These are phyloP conservation scores for Xiphorhynchus elegans DNA, from an alignment of 2,113 vertebrate genomes.

Conservation along the genomic window DNA sequence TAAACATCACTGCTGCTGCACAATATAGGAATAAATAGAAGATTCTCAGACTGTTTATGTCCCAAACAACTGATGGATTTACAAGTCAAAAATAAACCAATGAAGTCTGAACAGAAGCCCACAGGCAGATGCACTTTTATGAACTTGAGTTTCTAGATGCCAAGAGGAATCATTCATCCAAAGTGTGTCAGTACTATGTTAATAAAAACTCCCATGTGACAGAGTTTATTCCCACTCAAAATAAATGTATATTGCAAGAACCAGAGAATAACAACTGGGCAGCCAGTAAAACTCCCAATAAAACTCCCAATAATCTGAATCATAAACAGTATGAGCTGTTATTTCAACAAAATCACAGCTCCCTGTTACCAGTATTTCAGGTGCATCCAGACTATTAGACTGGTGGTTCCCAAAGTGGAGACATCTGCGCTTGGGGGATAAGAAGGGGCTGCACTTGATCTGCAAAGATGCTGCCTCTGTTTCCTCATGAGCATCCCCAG, in stretches of 20 bases:
- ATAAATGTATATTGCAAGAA: not conserved
- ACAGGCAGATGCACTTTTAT: conserved; percentile 4
- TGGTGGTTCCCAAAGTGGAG: not conserved
- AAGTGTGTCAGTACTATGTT: not conserved
- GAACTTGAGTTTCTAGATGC: not conserved
- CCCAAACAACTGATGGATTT: not conserved
- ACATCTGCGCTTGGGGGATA: fast-evolving
- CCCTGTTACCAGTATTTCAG: not conserved
- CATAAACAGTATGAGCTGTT: not conserved
- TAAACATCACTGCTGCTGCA: not conserved
- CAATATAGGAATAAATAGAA: not conserved
- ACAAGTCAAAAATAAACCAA: conserved; percentile 15
- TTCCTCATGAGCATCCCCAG: not conserved
- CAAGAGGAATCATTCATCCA: not conserved
- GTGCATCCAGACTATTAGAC: not conserved
- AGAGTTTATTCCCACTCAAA: not conserved
- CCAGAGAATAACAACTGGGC: not conserved
- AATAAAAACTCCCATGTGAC: not conserved
- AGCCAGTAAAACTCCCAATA: not conserved
- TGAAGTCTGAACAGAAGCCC: not conserved
- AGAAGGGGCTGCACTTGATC: not conserved
- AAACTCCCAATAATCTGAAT: not conserved
- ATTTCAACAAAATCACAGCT: not conserved
- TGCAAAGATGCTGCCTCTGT: fast-evolving
- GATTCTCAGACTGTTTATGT: not conserved